Conservation (phyloP, 2,113 vertebrate genomes). For the Otocyon megalotis region DNA sequence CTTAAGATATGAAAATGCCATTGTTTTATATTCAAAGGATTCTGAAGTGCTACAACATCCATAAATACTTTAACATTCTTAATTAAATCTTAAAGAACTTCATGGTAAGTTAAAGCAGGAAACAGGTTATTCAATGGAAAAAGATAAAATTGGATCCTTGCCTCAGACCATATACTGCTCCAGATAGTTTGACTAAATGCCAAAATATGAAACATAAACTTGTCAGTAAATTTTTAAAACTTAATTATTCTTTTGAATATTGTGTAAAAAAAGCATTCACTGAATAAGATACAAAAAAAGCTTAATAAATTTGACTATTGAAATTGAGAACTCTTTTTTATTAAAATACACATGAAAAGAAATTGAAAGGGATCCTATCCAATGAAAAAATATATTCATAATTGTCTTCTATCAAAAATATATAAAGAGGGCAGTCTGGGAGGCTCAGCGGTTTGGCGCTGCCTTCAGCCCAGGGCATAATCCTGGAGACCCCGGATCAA, state of each 20-base stretch:
- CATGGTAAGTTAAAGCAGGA: neutral
- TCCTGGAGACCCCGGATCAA: too few relatives aligned
- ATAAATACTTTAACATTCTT: neutral
- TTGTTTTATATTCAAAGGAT: conserved; percentile 15
- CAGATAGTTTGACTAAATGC: neutral
- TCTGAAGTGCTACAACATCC: neutral
- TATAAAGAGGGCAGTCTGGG: neutral
- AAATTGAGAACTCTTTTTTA: neutral
- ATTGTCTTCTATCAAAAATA: neutral
- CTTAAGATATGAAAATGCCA: neutral
- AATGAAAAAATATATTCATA: neutral
- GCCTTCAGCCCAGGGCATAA: too few relatives aligned
- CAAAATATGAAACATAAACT: neutral
- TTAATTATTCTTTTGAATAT: neutral
- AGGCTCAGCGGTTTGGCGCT: too few relatives aligned
- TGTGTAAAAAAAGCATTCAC: neutral
- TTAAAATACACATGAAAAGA: neutral
- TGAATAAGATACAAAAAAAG: neutral
- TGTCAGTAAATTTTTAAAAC: neutral
- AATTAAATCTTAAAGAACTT: neutral
- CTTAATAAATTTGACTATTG: neutral
- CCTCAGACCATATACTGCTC: neutral
- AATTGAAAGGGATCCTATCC: neutral
- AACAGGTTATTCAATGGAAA: neutral
- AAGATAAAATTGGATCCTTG: neutral